Evolutionary conservation across 2,797 vertebrate species (phyloP).

Genomic region (Epinephelus awoara): DNA sequence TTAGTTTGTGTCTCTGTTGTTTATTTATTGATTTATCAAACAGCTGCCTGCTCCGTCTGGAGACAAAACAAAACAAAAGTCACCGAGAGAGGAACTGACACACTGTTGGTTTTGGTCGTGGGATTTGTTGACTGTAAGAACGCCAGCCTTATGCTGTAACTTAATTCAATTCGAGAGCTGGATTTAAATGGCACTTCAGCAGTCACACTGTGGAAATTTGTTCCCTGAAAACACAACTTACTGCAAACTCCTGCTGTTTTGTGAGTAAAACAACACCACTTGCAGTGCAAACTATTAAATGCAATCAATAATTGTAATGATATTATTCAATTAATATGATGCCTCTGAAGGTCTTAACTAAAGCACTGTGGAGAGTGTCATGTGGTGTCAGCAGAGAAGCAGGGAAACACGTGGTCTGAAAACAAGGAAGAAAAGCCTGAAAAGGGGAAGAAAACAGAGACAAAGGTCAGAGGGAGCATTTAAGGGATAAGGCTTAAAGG

Average conservation of each 20-base stretch:
- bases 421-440: slow-evolving; percentile 28
- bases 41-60: slow-evolving; percentile 5
- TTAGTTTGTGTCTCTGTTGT: not conserved
- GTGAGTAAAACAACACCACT: slow-evolving; percentile 13
- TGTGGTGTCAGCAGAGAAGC: slow-evolving; percentile 2
- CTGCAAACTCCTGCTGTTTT: slow-evolving; percentile 23
- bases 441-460: slow-evolving; percentile 48
- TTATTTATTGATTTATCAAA: not conserved
- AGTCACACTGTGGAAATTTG: too few relatives aligned
- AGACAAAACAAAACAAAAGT: slow-evolving; percentile 1
- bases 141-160: not conserved
- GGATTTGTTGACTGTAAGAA: slow-evolving; percentile 8
- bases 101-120: slow-evolving; percentile 1
- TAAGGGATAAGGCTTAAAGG: slow-evolving; percentile 64
- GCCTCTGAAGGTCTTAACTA: not conserved
- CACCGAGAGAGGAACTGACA: not conserved
- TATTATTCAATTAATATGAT: not conserved
- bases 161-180: not conserved
- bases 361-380: not conserved
- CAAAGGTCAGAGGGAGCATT: slow-evolving; percentile 67
- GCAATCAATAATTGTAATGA: slow-evolving; percentile 6
- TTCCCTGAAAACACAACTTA: not conserved
- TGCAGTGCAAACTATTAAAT: not conserved
- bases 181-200: not conserved
- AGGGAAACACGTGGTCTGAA: slow-evolving; percentile 25